Evolutionary conservation across 2,888 invertebrate species (phyloP).

Genomic region (Nipponacmea schrenckii): DNA sequence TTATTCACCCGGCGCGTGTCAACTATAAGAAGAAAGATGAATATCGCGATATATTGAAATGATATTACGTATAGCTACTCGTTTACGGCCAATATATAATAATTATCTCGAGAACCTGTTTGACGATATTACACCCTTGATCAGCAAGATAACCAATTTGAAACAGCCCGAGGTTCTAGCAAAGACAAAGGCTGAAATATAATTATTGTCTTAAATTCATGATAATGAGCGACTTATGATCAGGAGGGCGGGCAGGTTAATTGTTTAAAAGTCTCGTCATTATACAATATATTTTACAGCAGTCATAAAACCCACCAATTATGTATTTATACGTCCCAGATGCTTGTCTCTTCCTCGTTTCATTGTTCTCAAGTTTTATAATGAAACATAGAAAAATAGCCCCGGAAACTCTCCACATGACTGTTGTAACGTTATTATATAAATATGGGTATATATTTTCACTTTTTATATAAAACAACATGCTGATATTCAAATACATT

Average conservation of each 20-base stretch:
- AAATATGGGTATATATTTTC: too few relatives aligned
- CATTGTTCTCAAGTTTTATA: not conserved
- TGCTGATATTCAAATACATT: too few relatives aligned
- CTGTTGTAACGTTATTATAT: too few relatives aligned
- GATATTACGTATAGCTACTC: not conserved
- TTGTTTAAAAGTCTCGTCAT: not conserved
- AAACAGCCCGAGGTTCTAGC: not conserved
- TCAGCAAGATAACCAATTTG: conserved; percentile 3
- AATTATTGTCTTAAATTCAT: conserved; percentile 1
- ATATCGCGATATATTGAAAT: too few relatives aligned
- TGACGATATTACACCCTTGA: conserved; percentile 2
- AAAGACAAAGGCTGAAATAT: conserved; percentile 2
- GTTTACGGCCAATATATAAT: not conserved
- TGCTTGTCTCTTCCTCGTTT: not conserved
- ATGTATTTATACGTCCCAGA: conserved; percentile 7
- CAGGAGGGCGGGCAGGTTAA: conserved; percentile 1
- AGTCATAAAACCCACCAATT: conserved; percentile 1
- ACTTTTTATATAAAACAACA: too few relatives aligned
- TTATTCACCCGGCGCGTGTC: too few relatives aligned
- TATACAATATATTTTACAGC: not conserved
- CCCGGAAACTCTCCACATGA: too few relatives aligned
- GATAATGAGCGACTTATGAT: conserved; percentile 2
- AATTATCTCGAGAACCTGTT: not conserved
- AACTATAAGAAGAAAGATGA: too few relatives aligned
- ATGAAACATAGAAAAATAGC: too few relatives aligned